Percentiles rank a stretch among this genome's conserved stretches.
phyloP scores from a whole-genome alignment of 2,888 invertebrate genomes.

The Globia sparganii region DNA sequence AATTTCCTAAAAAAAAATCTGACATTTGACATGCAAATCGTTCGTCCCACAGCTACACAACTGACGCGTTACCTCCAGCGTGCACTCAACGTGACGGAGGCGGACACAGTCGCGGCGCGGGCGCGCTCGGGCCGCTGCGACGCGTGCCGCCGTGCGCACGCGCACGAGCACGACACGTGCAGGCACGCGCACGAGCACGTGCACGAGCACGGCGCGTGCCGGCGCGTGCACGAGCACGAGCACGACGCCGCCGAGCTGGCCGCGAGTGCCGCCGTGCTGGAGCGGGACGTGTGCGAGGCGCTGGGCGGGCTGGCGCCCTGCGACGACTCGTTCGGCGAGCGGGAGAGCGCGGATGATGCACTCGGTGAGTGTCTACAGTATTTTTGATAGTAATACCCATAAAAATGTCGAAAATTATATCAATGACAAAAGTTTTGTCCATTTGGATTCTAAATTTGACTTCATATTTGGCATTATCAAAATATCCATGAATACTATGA shows the following conservation, averaged over 20 bases:
- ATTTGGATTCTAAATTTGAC: no score
- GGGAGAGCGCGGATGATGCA: conserved; percentile 46
- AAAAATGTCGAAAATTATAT: background rate
- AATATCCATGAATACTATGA: no score
- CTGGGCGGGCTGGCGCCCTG: conserved; percentile 55
- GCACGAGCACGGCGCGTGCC: conserved; percentile 67
- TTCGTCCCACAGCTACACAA: conserved; percentile 70
- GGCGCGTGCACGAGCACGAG: conserved; percentile 8
- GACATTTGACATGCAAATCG: background rate
- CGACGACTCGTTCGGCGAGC: conserved; percentile 8
- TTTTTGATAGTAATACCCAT: background rate
- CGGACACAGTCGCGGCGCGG: conserved; percentile 75
- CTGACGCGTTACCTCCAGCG: conserved; percentile 69
- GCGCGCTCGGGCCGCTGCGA: conserved; percentile 74
- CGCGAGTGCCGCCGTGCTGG: conserved; percentile 35
- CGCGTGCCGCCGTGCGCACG: conserved; percentile 62
- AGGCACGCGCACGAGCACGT: background rate
- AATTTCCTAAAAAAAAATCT: background rate
- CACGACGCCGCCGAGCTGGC: background rate
- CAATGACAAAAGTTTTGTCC: background rate
- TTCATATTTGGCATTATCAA: no score
- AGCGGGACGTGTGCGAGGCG: conserved; percentile 70
- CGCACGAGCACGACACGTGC: background rate
- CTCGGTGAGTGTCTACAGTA: conserved; percentile 45
- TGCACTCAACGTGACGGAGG: conserved; percentile 77